A percentile compares a stretch with the other conserved stretches of the same genome.
Evolutionary conservation across 2,797 vertebrate genomes (phyloP).

Genomic region (Helicolenus hilgendorfi): DNA sequence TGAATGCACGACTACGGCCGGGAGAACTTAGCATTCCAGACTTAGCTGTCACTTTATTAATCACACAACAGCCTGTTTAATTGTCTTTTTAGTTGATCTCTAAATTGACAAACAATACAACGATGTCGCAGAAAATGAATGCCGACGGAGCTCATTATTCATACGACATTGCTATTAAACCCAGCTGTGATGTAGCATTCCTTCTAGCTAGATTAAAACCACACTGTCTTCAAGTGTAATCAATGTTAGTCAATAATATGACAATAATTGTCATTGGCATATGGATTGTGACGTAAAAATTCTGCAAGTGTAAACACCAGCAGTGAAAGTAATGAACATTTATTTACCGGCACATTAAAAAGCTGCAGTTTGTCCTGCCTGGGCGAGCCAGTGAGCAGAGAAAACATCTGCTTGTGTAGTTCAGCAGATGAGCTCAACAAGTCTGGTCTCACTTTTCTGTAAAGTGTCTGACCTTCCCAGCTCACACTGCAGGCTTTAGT

Average conservation of each 20-base stretch:
- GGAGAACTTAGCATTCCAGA: not conserved
- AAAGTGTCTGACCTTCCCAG: not conserved
- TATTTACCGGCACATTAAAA: not conserved
- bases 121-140: not conserved
- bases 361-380: not conserved
- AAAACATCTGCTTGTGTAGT: not conserved
- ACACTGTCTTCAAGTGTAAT: not conserved
- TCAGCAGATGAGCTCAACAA: not conserved
- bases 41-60: not conserved
- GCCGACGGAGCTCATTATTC: not conserved
- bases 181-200: not conserved
- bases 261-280: not conserved
- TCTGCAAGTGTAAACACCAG: not conserved
- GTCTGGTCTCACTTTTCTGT: not conserved
- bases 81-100: constrained; percentile 5
- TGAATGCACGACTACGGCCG: not conserved
- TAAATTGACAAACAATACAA: not conserved
- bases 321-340: not conserved
- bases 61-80: not conserved
- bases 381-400: not conserved
- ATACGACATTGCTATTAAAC: not conserved
- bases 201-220: not conserved
- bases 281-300: not conserved
- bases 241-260: not conserved
- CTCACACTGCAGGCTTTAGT: not conserved